These are phyloP conservation scores for Platycercus adscitus DNA, from an alignment of 2,113 vertebrate genomes.

Conservation along the genomic window DNA sequence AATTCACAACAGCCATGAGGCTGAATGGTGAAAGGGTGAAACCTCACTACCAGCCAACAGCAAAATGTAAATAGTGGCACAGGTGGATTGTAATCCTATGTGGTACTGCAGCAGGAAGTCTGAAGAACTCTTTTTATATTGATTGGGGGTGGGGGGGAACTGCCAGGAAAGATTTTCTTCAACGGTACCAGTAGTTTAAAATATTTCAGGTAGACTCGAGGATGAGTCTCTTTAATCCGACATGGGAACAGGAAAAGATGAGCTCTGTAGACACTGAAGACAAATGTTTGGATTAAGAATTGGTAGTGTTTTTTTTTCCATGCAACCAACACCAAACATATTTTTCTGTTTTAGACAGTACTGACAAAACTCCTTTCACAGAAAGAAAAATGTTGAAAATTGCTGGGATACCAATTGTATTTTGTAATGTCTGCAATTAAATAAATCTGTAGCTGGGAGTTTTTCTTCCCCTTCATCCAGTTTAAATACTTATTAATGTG, in stretches of 20 bases:
- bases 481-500: constrained; percentile 13
- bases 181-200: background rate
- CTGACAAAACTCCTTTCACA: background rate
- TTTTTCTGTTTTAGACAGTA: background rate
- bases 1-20: background rate
- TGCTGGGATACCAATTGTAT: constrained; percentile 28
- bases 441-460: background rate
- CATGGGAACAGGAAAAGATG: background rate
- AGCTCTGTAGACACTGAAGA: background rate
- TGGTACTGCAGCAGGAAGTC: background rate
- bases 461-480: constrained; percentile 11
- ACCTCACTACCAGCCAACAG: background rate
- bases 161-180: background rate
- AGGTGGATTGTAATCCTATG: accelerated
- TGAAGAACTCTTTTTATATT: background rate
- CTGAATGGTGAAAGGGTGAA: background rate
- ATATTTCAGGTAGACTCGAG: background rate
- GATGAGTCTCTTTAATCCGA: background rate
- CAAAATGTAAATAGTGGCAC: background rate
- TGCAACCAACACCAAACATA: background rate
- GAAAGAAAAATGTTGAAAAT: constrained; percentile 15
- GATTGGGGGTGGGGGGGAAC: background rate
- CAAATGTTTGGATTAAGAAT: background rate
- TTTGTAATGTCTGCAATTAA: constrained; percentile 50
- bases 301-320: background rate